Evolutionary conservation across 2,888 invertebrate genomes (phyloP).

Genomic region (Macrostomum cliftonense): DNA sequence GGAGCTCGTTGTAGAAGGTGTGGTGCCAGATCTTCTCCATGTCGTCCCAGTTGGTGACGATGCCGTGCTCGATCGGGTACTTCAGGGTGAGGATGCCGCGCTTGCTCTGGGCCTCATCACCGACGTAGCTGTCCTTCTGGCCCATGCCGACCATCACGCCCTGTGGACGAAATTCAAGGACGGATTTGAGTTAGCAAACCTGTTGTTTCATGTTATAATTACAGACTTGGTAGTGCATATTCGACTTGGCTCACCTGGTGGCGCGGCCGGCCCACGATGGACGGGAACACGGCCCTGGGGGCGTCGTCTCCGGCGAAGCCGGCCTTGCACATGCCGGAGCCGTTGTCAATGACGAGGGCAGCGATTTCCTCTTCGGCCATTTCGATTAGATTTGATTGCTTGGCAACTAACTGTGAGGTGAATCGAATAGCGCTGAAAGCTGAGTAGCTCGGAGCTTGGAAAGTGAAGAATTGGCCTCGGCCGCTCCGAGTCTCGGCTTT

Average conservation of each 20-base stretch:
- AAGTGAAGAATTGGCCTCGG: too few relatives aligned
- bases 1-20: slow-evolving; percentile 86
- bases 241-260: slow-evolving; percentile 41
- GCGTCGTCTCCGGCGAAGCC: slow-evolving; percentile 58
- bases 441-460: too few relatives aligned
- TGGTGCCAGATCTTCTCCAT: slow-evolving; percentile 98
- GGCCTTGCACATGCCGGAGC: slow-evolving; percentile 49
- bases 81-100: slow-evolving; percentile 82
- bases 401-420: too few relatives aligned
- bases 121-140: slow-evolving; percentile 39
- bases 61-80: slow-evolving; percentile 88
- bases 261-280: slow-evolving; percentile 54
- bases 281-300: slow-evolving; percentile 63
- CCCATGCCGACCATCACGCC: slow-evolving; percentile 39
- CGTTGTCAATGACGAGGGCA: slow-evolving; percentile 50
- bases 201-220: too few relatives aligned
- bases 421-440: too few relatives aligned
- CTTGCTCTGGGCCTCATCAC: slow-evolving; percentile 44
- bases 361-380: slow-evolving; percentile 79
- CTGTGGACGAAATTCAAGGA: slow-evolving; percentile 10
- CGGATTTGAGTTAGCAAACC: too few relatives aligned
- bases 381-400: not conserved
- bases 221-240: too few relatives aligned
- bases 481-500: too few relatives aligned
- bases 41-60: slow-evolving; percentile 93